phyloP scores from a whole-genome alignment of 2,113 vertebrate genomes.

The Muntiacus reevesi region DNA sequence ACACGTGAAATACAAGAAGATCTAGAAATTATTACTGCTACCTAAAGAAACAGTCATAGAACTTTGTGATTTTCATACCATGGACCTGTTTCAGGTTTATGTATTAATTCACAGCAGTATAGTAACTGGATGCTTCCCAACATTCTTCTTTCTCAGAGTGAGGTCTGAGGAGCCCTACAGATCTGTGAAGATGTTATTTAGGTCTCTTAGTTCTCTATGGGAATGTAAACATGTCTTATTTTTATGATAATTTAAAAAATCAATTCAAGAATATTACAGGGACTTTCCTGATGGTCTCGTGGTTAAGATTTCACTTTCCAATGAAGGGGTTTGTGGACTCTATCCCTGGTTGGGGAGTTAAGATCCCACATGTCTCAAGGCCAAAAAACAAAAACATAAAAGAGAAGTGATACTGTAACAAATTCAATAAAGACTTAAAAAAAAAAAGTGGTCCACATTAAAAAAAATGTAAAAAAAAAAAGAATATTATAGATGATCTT shows the following conservation, averaged over 20 bases:
- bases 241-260: background rate
- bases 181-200: background rate
- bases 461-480: background rate
- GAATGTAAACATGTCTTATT: background rate
- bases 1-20: background rate
- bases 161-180: background rate
- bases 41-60: background rate
- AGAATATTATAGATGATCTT: background rate
- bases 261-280: background rate
- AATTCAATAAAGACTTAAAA: background rate
- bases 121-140: background rate
- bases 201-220: background rate
- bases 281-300: background rate
- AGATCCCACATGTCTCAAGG: background rate
- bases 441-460: background rate
- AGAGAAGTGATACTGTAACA: background rate
- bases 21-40: background rate
- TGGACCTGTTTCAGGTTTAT: background rate
- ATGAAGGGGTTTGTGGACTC: background rate
- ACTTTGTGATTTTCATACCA: background rate
- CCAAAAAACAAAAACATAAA: background rate
- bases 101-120: background rate
- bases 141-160: background rate
- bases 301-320: background rate
- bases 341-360: background rate